Evolutionary conservation across 1,140 invertebrate genomes (phyloP), one percentile per base, ranked within the genome.

Genomic region (Cecropterus lyciades): DNA sequence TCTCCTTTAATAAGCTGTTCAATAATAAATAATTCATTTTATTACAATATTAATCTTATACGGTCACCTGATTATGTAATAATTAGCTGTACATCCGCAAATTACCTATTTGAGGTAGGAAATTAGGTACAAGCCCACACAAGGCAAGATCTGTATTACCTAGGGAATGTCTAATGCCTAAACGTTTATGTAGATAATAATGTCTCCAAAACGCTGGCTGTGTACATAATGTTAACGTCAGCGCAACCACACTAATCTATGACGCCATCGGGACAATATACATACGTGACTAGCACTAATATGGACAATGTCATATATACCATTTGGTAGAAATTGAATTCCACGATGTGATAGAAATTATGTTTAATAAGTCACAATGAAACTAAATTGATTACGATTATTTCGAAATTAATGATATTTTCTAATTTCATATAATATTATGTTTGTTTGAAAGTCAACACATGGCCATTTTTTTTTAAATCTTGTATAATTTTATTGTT

Each of bases 201-300:
- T 60, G 45, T 60, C 57, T 48, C 57, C 57, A 60, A 65, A 42
- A 67, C 65, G 65, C 43, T 68, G 48, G 17, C 65, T 69, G 66
- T 65, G 56, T 70, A 70, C 68, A 72, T 69, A 72, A 72, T 66
- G 67, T 72, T 72, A 56, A 78, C 76, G 76, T 75, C 76, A 78
- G 65, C 65, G 27, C 55, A 46, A 68, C 72, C 66, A 66, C 70
- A 70, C 53, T 60, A 30, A 65, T 20, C 59, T 57, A 53, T 70
- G 70, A 70, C 69, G 72, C 63, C 63, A 71, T 66, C 46, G 27
- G 40, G 16, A n/a, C 60, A 20, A n/a, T n/a, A 17, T 55, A 53
- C 27, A 70, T 67, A 69, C 69, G 75, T 77, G 69, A 74, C 66
- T 66, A 59, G 71, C 67, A 71, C 68, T 67, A 56, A 65, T 71